Evolutionary conservation across 2,797 vertebrate species (phyloP).

Genomic region (Vultur gryphus): DNA sequence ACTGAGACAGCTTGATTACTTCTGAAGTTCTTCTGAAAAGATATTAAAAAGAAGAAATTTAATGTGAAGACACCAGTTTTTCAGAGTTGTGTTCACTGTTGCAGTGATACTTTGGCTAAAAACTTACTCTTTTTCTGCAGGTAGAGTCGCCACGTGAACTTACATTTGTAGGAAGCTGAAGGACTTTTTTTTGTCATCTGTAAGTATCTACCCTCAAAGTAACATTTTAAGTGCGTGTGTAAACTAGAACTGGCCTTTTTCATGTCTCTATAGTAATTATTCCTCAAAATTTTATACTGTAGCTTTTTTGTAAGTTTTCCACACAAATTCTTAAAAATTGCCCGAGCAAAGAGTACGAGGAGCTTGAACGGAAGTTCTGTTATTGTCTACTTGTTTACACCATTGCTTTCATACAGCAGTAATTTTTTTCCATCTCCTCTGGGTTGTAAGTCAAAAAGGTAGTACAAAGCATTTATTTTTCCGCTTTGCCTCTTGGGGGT

Average conservation of each 20-base stretch:
- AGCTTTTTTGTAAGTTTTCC: not conserved
- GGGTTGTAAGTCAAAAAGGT: not conserved
- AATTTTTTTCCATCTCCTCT: not conserved
- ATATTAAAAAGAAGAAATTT: not conserved
- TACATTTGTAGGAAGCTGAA: not conserved
- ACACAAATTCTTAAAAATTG: not conserved
- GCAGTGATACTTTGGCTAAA: not conserved
- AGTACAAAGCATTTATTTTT: not conserved
- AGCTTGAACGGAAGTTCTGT: not conserved
- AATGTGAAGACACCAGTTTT: not conserved
- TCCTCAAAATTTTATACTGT: not conserved
- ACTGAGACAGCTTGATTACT: not conserved
- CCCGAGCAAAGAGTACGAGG: not conserved
- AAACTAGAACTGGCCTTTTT: not conserved
- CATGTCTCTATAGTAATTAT: not conserved
- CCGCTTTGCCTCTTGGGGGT: not conserved
- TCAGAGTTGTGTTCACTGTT: not conserved
- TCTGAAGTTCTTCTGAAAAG: not conserved
- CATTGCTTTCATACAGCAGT: not conserved
- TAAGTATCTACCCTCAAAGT: conserved; percentile 22
- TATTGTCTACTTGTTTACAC: not conserved
- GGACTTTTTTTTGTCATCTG: not conserved
- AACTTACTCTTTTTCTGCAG: not conserved
- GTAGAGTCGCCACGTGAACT: not conserved
- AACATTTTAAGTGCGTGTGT: not conserved